Evolutionary conservation across 2,888 invertebrate genomes (phyloP), one percentile per base, ranked within the genome.

Genomic region (Sisyra terminalis): DNA sequence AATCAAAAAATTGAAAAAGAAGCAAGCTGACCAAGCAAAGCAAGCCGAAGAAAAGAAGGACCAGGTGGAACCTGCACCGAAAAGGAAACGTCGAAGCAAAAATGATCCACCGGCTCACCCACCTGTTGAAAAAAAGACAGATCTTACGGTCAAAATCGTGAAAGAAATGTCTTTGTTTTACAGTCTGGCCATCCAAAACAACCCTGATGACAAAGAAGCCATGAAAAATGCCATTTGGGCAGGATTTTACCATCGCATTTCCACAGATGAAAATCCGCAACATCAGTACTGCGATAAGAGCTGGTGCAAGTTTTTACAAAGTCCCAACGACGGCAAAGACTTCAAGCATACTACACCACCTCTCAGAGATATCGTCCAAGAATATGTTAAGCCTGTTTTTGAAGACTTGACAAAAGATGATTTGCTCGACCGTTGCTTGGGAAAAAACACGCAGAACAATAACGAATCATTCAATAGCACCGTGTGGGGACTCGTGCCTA

Each of bases 1-100:
- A 24, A 24, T 24, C 24, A 24, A 7, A n/a, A 30, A 45, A 4
- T 13, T 31, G 14, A 4, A n/a, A 11, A 31, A 37, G 31, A 49
- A 47, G 38, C n/a, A n/a, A n/a, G 24, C 24, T 5, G 24, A 3
- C 3, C 24, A 24, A 7, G 7, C 3, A 3, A 24, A 24, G 24
- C 3, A 24, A 24, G 7, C 3, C 5, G 24, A 24, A 24, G 24
- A 24, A 24, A 3, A 24, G 7, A 7, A 3, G 7, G 24, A 3
- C 24, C 24, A 24, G 7, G 24, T 7, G 7, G 24, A 3, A 3
- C 7, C 24, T 24, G 3, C 24, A 5, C 7, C 24, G 3, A 24
- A 24, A 7, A 7, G 5, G 7, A 24, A 24, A 24, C 3, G 5
- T 5, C 3, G 5, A 24, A 24, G 5, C 7, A 24, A 24, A 7